Conservation (phyloP, 2,797 vertebrate genomes). For the Staurois parvus region DNA sequence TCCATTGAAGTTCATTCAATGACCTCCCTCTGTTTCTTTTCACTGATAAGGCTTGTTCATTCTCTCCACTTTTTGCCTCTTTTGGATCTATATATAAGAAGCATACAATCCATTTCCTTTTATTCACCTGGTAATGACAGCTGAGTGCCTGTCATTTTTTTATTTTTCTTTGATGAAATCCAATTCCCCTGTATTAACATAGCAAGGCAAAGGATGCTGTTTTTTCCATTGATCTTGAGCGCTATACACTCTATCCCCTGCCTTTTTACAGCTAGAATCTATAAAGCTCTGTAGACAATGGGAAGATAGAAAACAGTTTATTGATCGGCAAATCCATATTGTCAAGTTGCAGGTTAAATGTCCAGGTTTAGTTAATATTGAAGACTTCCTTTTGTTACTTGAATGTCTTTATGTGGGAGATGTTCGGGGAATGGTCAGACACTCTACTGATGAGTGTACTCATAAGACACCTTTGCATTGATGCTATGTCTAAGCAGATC, state of each 20-base stretch:
- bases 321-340: conserved; percentile 5
- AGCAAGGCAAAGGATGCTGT: conserved; percentile 2
- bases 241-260: not conserved
- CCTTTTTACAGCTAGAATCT: not conserved
- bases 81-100: conserved; percentile 27
- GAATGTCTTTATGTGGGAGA: not conserved
- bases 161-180: conserved; percentile 51
- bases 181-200: conserved; percentile 37
- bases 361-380: not conserved
- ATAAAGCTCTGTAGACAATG: conserved; percentile 10
- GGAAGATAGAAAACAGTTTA: not conserved
- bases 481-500: no score
- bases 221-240: conserved; percentile 36
- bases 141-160: conserved; percentile 30
- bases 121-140: conserved; percentile 33
- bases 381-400: not conserved
- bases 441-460: no score
- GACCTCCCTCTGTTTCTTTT: conserved; percentile 9
- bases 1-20: not conserved
- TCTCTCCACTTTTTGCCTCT: not conserved
- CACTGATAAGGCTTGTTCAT: conserved; percentile 14
- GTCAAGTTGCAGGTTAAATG: not conserved
- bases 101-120: conserved; percentile 11
- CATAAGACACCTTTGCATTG: no score
- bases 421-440: no score